Percentiles rank a stretch among this genome's conserved stretches.
These are phyloP conservation scores for Chrysogorgia sp. DNA, from an alignment of 92 coral and sea anemone species.

Conservation along the genomic window DNA sequence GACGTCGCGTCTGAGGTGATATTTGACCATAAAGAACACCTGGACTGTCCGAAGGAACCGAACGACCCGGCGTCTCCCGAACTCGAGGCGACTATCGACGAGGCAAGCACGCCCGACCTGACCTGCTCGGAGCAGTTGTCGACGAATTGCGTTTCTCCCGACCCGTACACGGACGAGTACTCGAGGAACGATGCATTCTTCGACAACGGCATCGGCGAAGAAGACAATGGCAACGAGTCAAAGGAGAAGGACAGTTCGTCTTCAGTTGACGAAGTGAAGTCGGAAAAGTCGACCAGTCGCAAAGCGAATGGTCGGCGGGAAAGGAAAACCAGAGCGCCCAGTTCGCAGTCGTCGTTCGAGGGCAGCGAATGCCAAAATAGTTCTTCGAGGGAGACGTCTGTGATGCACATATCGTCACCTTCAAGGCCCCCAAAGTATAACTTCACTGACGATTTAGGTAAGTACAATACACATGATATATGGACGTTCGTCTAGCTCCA, in stretches of 20 bases:
- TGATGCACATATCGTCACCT: constrained; percentile 12
- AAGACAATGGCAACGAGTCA: constrained; percentile 17
- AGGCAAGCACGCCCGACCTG: constrained; percentile 22
- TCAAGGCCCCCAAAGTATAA: constrained; percentile 18
- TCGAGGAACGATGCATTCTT: neutral
- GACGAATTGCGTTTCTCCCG: constrained; percentile 42
- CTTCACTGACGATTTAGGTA: constrained; percentile 43
- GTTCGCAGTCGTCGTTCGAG: constrained; percentile 33
- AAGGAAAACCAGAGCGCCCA: constrained; percentile 32
- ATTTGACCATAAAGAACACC: neutral
- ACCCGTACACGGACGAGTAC: constrained; percentile 31
- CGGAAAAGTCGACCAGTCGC: constrained; percentile 60
- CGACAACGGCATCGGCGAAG: constrained; percentile 35
- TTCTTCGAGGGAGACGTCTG: constrained; percentile 3
- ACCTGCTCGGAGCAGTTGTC: constrained; percentile 39
- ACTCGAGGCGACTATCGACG: constrained; percentile 19
- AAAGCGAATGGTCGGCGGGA: constrained; percentile 57
- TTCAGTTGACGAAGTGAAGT: constrained; percentile 38
- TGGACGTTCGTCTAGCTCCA: too few species aligned
- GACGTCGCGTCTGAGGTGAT: neutral
- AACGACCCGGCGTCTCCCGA: constrained; percentile 6
- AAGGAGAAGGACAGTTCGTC: constrained; percentile 43
- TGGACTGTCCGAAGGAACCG: neutral
- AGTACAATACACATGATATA: too few species aligned
- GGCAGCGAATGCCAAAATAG: constrained; percentile 22